Conservation (phyloP, 2,888 invertebrate species). For the Macrophya alboannulata region DNA sequence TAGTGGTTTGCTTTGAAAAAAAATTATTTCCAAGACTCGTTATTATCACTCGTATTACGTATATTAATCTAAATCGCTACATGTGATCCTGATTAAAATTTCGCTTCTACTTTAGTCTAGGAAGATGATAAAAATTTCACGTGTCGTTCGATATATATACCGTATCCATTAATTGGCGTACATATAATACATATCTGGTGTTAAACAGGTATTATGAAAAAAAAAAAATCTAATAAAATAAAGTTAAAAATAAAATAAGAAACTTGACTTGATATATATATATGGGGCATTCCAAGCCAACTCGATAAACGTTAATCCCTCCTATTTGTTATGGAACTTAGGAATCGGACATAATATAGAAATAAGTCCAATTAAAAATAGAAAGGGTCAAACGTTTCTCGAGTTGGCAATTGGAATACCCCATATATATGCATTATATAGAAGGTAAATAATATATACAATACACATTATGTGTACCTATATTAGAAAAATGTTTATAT, state of each 20-base stretch:
- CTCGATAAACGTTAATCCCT: no score
- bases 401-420: no score
- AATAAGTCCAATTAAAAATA: no score
- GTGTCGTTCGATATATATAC: constrained; percentile 28
- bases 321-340: no score
- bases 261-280: not conserved
- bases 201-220: not conserved
- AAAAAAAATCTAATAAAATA: not conserved
- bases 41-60: not conserved
- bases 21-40: not conserved
- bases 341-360: no score
- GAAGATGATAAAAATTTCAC: constrained; percentile 21
- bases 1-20: not conserved
- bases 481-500: constrained; percentile 16
- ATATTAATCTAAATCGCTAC: not conserved
- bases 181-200: not conserved
- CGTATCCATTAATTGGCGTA: constrained; percentile 3
- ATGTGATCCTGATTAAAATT: not conserved
- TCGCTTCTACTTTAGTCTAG: not conserved
- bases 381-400: not conserved
- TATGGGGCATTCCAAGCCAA: no score
- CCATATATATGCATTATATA: not conserved
- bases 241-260: not conserved
- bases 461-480: constrained; percentile 7
- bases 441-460: not conserved